These are phyloP conservation scores for Benthosema pterotum DNA, from an alignment of 2,797 vertebrate species.

Conservation along the genomic window DNA sequence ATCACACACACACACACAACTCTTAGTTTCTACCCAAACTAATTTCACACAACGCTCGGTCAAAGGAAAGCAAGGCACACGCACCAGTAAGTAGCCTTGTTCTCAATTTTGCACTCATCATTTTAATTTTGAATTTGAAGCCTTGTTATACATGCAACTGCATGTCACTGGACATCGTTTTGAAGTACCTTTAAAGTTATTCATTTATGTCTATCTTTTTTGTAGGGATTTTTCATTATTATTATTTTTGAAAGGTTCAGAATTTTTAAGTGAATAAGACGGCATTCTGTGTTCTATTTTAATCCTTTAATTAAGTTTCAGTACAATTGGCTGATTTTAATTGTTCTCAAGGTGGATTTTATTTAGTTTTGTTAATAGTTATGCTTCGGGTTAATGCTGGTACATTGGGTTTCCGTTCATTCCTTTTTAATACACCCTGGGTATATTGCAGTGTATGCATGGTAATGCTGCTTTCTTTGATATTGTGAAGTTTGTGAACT, in stretches of 20 bases:
- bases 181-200: background rate
- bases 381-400: background rate
- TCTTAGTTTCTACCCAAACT: slow-evolving; percentile 17
- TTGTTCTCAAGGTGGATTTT: too few relatives aligned
- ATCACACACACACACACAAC: slow-evolving; percentile 11
- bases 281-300: background rate
- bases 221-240: background rate
- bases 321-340: background rate
- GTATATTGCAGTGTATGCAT: background rate
- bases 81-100: slow-evolving; percentile 63
- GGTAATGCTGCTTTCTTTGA: too few relatives aligned
- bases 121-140: slow-evolving; percentile 4
- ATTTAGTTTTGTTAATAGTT: background rate
- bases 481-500: too few relatives aligned
- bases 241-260: too few relatives aligned
- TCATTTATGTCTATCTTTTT: background rate
- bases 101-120: slow-evolving; percentile 8
- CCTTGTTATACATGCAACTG: background rate
- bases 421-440: too few relatives aligned
- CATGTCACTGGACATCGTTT: background rate
- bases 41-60: slow-evolving; percentile 47
- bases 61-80: slow-evolving; percentile 17
- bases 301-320: background rate
- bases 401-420: too few relatives aligned
- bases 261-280: background rate